Conservation (phyloP, 2,797 vertebrate species). For the Acrossocheilus fasciatus region DNA sequence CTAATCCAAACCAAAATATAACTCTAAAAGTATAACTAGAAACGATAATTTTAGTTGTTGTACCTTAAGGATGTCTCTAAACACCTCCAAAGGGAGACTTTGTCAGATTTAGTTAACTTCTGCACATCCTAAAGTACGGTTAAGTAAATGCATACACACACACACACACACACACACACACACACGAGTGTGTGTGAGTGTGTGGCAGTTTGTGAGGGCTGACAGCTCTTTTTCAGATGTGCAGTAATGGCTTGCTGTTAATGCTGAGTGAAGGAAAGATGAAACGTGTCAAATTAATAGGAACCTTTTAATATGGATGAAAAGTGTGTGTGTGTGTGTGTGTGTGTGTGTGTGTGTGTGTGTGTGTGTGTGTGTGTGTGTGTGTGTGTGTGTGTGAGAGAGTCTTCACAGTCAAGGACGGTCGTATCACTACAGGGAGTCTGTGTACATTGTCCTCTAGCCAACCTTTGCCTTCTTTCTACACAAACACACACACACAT, state of each 20-base stretch:
- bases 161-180: no score
- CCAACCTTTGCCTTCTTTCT: conserved; percentile 20
- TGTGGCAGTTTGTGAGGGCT: not conserved
- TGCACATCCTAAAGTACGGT: not conserved
- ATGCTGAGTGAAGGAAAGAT: conserved; percentile 21
- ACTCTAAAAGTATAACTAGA: not conserved
- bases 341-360: not conserved
- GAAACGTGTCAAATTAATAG: conserved; percentile 29
- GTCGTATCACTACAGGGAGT: conserved; percentile 31
- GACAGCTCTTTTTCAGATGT: conserved; percentile 11
- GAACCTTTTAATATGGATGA: conserved; percentile 38
- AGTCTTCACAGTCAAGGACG: conserved; percentile 18
- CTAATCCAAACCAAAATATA: not conserved
- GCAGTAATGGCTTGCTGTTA: conserved; percentile 25
- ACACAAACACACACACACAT: not conserved
- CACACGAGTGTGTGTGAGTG: no score
- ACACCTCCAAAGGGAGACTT: not conserved
- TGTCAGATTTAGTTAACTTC: not conserved
- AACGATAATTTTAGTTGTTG: not conserved
- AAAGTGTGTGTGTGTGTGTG: not conserved
- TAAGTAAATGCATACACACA: not conserved
- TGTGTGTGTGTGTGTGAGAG: not conserved
- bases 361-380: not conserved
- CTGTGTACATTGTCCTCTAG: conserved; percentile 21
- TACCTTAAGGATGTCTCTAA: no score